Percentiles rank a stretch among this genome's conserved stretches.
Evolutionary conservation across 1,140 invertebrate genomes (phyloP).

Genomic region (Lordiphosa collinella): DNA sequence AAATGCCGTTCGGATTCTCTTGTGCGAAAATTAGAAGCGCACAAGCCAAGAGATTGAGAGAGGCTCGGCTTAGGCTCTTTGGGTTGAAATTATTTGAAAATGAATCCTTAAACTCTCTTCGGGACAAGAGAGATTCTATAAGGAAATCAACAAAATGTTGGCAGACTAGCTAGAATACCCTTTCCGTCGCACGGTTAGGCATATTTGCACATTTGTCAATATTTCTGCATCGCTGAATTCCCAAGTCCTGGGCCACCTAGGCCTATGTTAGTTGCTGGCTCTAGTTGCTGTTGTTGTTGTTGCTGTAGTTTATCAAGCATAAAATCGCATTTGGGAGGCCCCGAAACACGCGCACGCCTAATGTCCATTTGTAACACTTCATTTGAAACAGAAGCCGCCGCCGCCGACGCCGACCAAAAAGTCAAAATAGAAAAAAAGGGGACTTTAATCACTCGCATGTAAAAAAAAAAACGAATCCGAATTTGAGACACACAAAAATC

Average conservation of each 20-base stretch:
- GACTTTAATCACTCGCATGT: background rate
- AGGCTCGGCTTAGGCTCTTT: no score
- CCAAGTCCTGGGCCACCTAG: slow-evolving; percentile 8
- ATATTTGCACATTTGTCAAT: slow-evolving; percentile 75
- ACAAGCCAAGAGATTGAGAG: no score
- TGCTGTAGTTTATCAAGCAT: slow-evolving; percentile 74
- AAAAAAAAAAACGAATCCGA: background rate
- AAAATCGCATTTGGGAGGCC: slow-evolving; percentile 67
- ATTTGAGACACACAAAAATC: background rate
- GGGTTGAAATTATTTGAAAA: no score
- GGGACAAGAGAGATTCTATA: no score
- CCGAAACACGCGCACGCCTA: slow-evolving; percentile 32
- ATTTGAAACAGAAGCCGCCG: slow-evolving; percentile 66
- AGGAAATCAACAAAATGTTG: no score
- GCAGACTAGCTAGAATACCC: no score
- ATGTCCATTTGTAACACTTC: slow-evolving; percentile 75
- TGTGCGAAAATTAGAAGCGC: no score
- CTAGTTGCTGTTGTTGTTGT: slow-evolving; percentile 41
- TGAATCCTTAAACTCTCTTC: no score
- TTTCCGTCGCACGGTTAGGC: slow-evolving; percentile 17
- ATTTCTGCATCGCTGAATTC: slow-evolving; percentile 62
- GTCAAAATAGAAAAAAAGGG: slow-evolving; percentile 32
- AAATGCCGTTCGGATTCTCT: no score
- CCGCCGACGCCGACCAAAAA: slow-evolving; percentile 32
- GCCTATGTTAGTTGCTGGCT: slow-evolving; percentile 42